Percentiles rank a stretch among this genome's conserved stretches.
Conservation (phyloP, 2,888 invertebrate species). For the Synergus itoensis region DNA sequence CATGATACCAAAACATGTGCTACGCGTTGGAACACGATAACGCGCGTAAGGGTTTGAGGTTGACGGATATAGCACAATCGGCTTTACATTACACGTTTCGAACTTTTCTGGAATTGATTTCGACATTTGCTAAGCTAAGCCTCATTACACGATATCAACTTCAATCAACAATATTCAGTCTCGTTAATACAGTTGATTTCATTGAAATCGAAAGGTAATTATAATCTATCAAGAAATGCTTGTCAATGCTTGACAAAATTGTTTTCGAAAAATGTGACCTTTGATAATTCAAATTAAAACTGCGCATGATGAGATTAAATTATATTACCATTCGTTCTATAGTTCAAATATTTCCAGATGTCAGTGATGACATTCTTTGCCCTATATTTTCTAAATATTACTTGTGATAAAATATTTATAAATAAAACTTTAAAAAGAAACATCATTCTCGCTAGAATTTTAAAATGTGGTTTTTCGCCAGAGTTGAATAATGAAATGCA, state of each 20-base stretch:
- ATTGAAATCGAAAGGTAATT: not conserved
- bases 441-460: not conserved
- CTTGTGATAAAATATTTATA: not conserved
- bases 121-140: not conserved
- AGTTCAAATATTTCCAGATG: too few relatives aligned
- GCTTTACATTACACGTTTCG: not conserved
- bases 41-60: not conserved
- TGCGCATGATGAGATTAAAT: too few relatives aligned
- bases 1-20: not conserved
- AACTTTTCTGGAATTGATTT: not conserved
- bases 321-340: too few relatives aligned
- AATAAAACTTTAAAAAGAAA: not conserved
- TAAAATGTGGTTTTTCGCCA: not conserved
- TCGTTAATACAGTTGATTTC: not conserved
- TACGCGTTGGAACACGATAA: not conserved
- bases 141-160: not conserved
- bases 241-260: too few relatives aligned
- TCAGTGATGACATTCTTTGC: too few relatives aligned
- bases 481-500: not conserved
- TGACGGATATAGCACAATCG: not conserved
- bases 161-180: not conserved
- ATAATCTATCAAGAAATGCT: not conserved
- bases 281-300: too few relatives aligned
- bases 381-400: too few relatives aligned
- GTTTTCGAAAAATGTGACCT: too few relatives aligned